Evolutionary conservation across 1,140 invertebrate genomes (phyloP).

Genomic region (Aethina tumida): DNA sequence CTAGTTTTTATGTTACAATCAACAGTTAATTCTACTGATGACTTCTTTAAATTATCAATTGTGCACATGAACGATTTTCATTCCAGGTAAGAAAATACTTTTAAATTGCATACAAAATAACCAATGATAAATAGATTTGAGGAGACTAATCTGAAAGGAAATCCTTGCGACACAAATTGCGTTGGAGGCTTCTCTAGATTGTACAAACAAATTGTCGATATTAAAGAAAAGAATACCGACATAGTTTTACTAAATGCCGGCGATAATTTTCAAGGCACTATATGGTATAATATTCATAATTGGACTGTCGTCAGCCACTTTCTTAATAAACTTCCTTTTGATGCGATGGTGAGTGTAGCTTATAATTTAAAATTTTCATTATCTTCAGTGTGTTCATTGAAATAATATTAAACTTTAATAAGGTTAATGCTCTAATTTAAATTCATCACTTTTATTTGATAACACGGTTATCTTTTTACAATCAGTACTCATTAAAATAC

Average conservation of each 20-base stretch:
- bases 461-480: too few relatives aligned
- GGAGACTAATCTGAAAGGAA: constrained; percentile 48
- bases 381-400: background rate
- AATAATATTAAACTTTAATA: too few relatives aligned
- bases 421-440: too few relatives aligned
- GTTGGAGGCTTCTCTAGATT: constrained; percentile 65
- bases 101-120: background rate
- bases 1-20: too few relatives aligned
- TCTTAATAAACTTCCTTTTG: constrained; percentile 66
- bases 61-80: constrained; percentile 76
- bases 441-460: too few relatives aligned
- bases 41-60: too few relatives aligned
- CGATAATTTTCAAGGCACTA: constrained; percentile 76
- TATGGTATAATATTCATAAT: constrained; percentile 69
- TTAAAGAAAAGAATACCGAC: constrained; percentile 43
- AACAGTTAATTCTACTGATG: too few relatives aligned
- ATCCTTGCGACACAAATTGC: constrained; percentile 50
- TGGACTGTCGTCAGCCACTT: constrained; percentile 66
- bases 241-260: constrained; percentile 69
- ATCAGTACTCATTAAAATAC: too few relatives aligned
- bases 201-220: constrained; percentile 44
- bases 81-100: constrained; percentile 47
- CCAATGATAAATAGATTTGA: constrained; percentile 48
- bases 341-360: constrained; percentile 61
- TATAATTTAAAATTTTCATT: too few relatives aligned